phyloP scores from a whole-genome alignment of 2,797 vertebrate genomes.

The Eulemur rubriventer region DNA sequence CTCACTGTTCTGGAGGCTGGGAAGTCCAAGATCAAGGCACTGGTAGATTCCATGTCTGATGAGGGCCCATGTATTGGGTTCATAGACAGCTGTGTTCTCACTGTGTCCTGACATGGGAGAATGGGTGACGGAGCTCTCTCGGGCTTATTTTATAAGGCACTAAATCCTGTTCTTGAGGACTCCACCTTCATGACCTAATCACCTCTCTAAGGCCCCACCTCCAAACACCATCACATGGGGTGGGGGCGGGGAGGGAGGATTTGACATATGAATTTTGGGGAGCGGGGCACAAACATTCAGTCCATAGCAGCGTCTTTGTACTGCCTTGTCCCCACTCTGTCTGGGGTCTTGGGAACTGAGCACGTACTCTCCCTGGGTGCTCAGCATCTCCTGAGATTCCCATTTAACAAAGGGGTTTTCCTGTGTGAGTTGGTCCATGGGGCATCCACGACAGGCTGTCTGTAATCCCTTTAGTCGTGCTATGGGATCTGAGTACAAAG shows the following conservation, averaged over 20 bases:
- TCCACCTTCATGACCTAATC: neutral
- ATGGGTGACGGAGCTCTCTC: neutral
- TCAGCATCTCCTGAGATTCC: neutral
- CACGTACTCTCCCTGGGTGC: fast-evolving
- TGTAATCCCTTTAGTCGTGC: neutral
- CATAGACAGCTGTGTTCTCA: neutral
- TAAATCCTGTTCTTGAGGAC: neutral
- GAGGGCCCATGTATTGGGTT: neutral
- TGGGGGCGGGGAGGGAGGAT: neutral
- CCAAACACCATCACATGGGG: neutral
- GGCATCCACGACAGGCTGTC: neutral
- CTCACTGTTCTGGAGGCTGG: neutral
- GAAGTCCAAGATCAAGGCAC: neutral
- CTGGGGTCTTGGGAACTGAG: neutral
- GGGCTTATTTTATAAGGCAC: neutral
- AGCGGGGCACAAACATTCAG: too few species aligned
- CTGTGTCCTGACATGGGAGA: too few species aligned
- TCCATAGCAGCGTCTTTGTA: neutral
- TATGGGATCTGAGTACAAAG: neutral
- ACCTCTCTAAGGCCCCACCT: neutral
- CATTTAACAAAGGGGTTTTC: neutral
- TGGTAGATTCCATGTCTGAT: neutral
- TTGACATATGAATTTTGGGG: neutral
- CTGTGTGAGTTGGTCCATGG: neutral
- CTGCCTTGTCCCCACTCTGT: neutral